These are phyloP conservation scores for Hylaea fasciaria DNA, from an alignment of 2,888 invertebrate species.

Conservation along the genomic window DNA sequence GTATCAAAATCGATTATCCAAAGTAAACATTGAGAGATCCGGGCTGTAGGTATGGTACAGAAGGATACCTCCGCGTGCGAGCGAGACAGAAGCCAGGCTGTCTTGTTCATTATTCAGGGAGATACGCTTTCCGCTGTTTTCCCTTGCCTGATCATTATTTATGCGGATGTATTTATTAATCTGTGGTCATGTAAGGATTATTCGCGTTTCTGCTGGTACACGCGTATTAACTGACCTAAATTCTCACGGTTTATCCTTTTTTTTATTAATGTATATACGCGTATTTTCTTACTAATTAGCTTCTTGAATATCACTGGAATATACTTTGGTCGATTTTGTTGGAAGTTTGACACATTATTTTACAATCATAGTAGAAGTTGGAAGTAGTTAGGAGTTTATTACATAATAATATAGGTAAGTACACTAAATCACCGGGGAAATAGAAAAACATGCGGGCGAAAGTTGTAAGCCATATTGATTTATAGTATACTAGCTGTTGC, in stretches of 20 bases:
- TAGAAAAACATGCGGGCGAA: too few species aligned
- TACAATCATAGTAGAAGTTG: too few species aligned
- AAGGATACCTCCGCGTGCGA: conserved; percentile 15
- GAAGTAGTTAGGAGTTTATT: too few species aligned
- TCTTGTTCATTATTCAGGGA: conserved; percentile 63
- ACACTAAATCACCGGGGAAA: too few species aligned
- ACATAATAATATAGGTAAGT: too few species aligned
- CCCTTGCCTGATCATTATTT: conserved; percentile 38
- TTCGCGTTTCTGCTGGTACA: conserved; percentile 6
- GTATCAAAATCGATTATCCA: conserved; percentile 38
- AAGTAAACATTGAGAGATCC: conserved; percentile 25
- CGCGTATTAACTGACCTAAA: conserved; percentile 26
- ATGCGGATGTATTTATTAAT: conserved; percentile 34
- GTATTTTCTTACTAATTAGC: too few species aligned
- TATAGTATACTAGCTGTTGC: too few species aligned
- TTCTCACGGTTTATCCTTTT: background rate
- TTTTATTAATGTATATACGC: background rate
- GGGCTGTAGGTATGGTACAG: background rate
- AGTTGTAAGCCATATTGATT: too few species aligned
- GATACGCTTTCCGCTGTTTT: conserved; percentile 59
- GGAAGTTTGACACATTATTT: too few species aligned
- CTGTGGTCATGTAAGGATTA: conserved; percentile 28
- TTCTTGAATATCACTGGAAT: too few species aligned
- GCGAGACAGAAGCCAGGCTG: conserved; percentile 24
- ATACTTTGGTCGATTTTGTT: too few species aligned